Conservation (phyloP, 2,113 vertebrate species). For the Corythaixoides concolor region DNA sequence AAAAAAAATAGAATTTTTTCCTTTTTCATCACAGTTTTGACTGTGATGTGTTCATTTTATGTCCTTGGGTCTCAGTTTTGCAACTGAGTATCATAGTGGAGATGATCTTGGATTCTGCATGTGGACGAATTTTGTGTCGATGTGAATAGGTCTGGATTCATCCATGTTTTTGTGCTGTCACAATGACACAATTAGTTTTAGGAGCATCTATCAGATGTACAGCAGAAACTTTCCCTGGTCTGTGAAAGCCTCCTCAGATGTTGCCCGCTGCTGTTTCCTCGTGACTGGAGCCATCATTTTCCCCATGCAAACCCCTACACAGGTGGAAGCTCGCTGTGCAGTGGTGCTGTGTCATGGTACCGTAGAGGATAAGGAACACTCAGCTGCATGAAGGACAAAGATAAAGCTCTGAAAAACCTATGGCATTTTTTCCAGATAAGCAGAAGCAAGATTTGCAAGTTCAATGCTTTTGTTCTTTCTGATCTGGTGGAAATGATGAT, state of each 20-base stretch:
- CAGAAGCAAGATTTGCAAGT: neutral
- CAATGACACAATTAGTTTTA: neutral
- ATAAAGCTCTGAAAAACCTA: neutral
- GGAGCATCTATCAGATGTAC: neutral
- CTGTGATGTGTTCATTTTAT: neutral
- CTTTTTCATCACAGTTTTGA: neutral
- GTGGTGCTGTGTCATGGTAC: neutral
- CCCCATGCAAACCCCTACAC: neutral
- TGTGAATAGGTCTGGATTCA: neutral
- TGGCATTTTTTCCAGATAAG: neutral
- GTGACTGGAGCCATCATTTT: neutral
- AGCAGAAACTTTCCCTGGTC: neutral
- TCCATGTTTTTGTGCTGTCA: neutral
- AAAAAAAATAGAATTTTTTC: neutral
- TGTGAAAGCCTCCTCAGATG: neutral
- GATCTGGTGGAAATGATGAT: neutral
- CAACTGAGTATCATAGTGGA: neutral
- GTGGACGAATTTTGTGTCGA: neutral
- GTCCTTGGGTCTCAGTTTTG: neutral
- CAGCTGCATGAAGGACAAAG: neutral
- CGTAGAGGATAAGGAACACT: neutral
- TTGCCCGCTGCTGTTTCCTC: neutral
- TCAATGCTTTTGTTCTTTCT: neutral
- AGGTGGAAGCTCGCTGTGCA: accelerated
- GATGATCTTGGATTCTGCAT: neutral